Conservation (phyloP, 1,140 invertebrate genomes). For the Euura saliciscinereae region DNA sequence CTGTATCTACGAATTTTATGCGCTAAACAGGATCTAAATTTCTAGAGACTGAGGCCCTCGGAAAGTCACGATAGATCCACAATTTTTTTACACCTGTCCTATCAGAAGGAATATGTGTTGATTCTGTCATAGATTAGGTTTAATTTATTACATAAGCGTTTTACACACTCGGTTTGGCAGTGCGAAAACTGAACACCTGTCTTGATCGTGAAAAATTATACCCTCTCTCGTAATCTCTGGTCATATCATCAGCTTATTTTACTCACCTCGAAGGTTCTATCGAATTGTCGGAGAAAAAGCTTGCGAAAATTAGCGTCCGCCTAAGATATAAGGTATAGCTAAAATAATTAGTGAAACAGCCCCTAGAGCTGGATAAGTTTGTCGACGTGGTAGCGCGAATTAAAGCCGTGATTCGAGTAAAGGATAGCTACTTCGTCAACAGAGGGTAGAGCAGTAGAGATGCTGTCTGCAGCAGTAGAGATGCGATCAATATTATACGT, state of each 20-base stretch:
- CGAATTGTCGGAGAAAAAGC: too few species aligned
- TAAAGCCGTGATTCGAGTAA: conserved; percentile 19
- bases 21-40: too few species aligned
- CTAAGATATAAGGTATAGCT: too few species aligned
- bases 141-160: not conserved
- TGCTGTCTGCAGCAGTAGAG: conserved; percentile 57
- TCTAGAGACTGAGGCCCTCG: too few species aligned
- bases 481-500: conserved; percentile 60
- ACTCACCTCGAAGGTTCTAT: too few species aligned
- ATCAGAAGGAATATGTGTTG: not conserved
- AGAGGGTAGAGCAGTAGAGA: conserved; percentile 45
- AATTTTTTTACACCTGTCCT: not conserved
- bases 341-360: too few species aligned
- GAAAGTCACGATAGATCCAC: not conserved
- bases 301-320: too few species aligned
- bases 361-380: too few species aligned
- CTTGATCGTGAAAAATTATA: not conserved
- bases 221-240: too few species aligned
- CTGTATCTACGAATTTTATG: too few species aligned
- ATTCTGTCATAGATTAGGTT: not conserved
- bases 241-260: too few species aligned
- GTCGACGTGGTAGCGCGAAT: not conserved
- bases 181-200: not conserved
- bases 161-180: not conserved
- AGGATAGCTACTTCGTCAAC: conserved; percentile 55